Evolutionary conservation across 1,140 invertebrate genomes (phyloP).

Genomic region (Nixonia krombeini): DNA sequence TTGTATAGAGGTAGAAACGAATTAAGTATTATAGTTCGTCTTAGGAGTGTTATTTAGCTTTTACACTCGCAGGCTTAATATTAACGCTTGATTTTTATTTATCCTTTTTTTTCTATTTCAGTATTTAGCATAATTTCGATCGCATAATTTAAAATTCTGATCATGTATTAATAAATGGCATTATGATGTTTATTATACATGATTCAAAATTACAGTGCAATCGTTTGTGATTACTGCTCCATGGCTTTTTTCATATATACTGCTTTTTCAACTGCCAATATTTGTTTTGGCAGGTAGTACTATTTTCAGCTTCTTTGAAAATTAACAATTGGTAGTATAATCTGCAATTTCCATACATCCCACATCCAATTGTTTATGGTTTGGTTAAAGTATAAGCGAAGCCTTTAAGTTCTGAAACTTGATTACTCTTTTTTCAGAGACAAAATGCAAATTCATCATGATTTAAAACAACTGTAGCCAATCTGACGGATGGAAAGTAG

Average conservation of each 20-base stretch:
- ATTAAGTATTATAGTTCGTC: not conserved
- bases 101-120: no score
- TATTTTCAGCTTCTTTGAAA: no score
- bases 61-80: not conserved
- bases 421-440: constrained; percentile 64
- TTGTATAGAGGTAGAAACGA: not conserved
- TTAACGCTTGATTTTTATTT: not conserved
- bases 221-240: no score
- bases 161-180: no score
- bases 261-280: no score
- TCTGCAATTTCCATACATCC: not conserved
- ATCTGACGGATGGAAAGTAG: constrained; percentile 48
- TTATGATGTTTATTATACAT: no score
- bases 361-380: not conserved
- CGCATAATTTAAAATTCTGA: no score
- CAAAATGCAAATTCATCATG: constrained; percentile 61
- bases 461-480: constrained; percentile 66
- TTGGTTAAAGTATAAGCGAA: not conserved
- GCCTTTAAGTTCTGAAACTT: constrained; percentile 42
- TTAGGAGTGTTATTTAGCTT: not conserved
- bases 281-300: no score
- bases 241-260: no score
- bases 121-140: no score
- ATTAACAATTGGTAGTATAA: no score
- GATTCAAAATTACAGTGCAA: no score